A percentile compares a stretch with the other conserved stretches of the same genome.
These are phyloP conservation scores for Corapipo altera DNA, from an alignment of 2,113 vertebrate species.

Conservation along the genomic window DNA sequence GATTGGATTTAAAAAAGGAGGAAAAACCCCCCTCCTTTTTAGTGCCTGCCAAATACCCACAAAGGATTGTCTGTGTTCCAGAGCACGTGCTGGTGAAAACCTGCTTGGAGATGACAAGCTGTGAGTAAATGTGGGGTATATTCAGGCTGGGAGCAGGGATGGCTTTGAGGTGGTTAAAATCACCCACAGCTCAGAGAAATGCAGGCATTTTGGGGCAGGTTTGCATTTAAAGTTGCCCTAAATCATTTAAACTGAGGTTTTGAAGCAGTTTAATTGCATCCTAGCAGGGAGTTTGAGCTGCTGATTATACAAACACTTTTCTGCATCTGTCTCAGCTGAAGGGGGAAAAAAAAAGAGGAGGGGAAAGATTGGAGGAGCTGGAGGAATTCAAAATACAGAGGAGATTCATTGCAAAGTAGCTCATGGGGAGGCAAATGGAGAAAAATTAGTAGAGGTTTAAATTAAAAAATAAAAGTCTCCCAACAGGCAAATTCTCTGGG, in stretches of 20 bases:
- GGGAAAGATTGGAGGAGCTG: neutral
- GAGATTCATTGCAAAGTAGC: neutral
- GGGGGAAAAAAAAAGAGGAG: neutral
- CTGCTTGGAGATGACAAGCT: neutral
- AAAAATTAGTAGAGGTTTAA: neutral
- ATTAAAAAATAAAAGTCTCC: neutral
- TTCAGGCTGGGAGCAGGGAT: neutral
- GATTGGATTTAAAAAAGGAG: neutral
- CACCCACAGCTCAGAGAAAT: neutral
- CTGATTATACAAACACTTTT: neutral
- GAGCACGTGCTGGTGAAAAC: neutral
- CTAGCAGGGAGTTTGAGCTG: slow-evolving; percentile 10
- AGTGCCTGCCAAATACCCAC: neutral
- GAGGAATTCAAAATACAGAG: neutral
- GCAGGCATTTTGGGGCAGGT: neutral
- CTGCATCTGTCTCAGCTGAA: slow-evolving; percentile 8
- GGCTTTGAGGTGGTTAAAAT: neutral
- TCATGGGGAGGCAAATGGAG: neutral
- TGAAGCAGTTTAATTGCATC: slow-evolving; percentile 23
- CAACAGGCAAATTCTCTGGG: neutral
- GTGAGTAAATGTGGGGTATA: neutral
- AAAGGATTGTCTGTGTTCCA: neutral
- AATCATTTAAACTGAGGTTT: neutral
- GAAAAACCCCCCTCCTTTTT: neutral
- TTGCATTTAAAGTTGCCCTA: neutral